A percentile compares a stretch with the other conserved stretches of the same genome.
Conservation (phyloP, 2,888 invertebrate genomes). For the Cerceris rybyensis region DNA sequence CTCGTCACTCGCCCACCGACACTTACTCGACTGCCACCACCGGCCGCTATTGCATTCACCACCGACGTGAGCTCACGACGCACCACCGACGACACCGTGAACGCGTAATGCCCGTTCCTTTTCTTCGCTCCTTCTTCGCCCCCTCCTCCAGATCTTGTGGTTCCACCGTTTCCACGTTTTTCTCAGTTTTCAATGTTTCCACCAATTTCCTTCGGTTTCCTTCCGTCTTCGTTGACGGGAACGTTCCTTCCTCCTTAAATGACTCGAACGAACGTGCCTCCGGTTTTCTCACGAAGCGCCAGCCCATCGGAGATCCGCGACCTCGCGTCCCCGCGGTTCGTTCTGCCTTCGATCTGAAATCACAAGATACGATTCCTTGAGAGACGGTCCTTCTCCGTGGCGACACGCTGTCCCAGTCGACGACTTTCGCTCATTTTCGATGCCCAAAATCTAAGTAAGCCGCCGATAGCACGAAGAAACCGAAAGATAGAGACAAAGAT, state of each 20-base stretch:
- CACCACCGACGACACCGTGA: neutral
- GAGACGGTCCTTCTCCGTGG: neutral
- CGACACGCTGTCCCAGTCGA: neutral
- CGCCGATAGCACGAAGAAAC: neutral
- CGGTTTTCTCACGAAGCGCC: slow-evolving; percentile 23
- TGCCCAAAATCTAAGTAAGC: neutral
- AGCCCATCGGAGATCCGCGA: slow-evolving; percentile 1
- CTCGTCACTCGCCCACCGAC: neutral
- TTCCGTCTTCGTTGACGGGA: too few relatives aligned
- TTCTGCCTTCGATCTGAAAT: slow-evolving; percentile 57
- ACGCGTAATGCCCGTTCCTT: neutral
- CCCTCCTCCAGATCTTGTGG: neutral
- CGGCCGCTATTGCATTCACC: neutral
- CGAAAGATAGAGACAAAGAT: neutral
- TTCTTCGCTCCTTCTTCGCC: neutral
- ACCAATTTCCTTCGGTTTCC: too few relatives aligned
- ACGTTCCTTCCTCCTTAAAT: slow-evolving; percentile 1
- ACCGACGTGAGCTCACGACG: neutral
- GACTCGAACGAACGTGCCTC: slow-evolving; percentile 8
- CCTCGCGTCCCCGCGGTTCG: slow-evolving; percentile 39
- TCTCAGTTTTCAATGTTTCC: too few relatives aligned
- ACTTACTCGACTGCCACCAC: neutral
- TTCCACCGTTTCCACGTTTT: neutral
- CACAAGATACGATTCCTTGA: slow-evolving; percentile 28
- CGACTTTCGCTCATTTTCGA: neutral